Conservation (phyloP, 2,113 vertebrate genomes). For the Pangasianodon hypophthalmus region DNA sequence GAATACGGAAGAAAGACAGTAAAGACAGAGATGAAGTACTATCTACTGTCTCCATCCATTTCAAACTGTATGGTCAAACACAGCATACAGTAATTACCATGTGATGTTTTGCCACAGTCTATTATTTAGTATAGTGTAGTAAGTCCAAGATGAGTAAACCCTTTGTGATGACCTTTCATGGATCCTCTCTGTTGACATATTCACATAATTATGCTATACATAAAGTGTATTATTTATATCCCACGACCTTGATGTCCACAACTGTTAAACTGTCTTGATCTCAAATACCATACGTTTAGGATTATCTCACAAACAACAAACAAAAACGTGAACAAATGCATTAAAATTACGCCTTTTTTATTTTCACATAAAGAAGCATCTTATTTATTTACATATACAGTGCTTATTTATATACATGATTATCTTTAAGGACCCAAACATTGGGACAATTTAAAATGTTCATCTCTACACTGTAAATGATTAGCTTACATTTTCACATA, state of each 20-base stretch:
- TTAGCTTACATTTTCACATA: background rate
- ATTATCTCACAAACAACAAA: constrained; percentile 16
- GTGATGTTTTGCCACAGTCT: background rate
- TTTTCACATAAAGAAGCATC: background rate
- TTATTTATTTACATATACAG: constrained; percentile 41
- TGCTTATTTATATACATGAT: constrained; percentile 36
- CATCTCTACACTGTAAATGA: background rate
- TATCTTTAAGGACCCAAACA: constrained; percentile 29
- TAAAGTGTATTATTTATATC: background rate
- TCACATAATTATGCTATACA: background rate
- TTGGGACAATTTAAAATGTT: background rate
- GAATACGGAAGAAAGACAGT: background rate
- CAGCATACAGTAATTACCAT: background rate
- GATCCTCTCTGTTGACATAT: background rate
- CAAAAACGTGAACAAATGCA: background rate
- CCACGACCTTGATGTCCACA: background rate
- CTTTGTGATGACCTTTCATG: background rate
- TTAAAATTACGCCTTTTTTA: background rate
- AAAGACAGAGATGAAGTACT: background rate
- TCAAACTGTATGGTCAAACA: background rate
- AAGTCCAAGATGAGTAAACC: background rate
- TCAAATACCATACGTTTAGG: background rate
- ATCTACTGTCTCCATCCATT: background rate
- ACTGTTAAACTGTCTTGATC: background rate
- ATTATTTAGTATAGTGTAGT: background rate